A percentile compares a stretch with the other conserved stretches of the same genome.
These are phyloP conservation scores for Pycnonotus jocosus DNA, from an alignment of 2,113 vertebrate genomes.

Conservation along the genomic window DNA sequence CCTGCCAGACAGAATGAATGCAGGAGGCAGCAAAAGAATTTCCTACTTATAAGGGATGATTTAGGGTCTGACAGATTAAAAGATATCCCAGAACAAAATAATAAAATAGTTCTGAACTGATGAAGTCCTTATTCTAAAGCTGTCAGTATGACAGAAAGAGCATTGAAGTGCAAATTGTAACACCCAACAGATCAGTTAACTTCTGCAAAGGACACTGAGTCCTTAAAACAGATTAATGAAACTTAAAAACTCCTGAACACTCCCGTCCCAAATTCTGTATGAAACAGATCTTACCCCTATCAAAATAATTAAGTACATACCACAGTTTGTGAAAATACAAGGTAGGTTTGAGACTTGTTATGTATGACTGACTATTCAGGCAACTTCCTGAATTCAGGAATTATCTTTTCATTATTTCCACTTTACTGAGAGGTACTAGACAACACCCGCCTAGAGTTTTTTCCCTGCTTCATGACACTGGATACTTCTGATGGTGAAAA, in stretches of 20 bases:
- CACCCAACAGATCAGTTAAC: background rate
- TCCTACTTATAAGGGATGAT: background rate
- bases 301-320: background rate
- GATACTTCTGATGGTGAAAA: background rate
- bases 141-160: background rate
- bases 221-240: background rate
- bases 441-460: background rate
- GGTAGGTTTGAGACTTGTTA: background rate
- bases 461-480: background rate
- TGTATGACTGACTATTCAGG: background rate
- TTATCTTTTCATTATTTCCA: background rate
- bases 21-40: background rate
- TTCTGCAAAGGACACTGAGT: background rate
- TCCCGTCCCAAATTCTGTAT: background rate
- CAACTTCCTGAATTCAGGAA: background rate
- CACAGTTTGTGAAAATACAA: background rate
- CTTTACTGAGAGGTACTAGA: background rate
- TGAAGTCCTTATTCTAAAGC: background rate
- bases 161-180: background rate
- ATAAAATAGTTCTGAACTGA: background rate
- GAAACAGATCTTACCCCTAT: background rate
- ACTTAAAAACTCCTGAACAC: background rate
- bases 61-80: background rate
- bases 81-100: background rate
- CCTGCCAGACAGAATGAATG: background rate